Percentiles rank a stretch among this genome's conserved stretches.
phyloP scores from a whole-genome alignment of 1,140 invertebrate species.

The Macrotrachela quadricornifera region DNA sequence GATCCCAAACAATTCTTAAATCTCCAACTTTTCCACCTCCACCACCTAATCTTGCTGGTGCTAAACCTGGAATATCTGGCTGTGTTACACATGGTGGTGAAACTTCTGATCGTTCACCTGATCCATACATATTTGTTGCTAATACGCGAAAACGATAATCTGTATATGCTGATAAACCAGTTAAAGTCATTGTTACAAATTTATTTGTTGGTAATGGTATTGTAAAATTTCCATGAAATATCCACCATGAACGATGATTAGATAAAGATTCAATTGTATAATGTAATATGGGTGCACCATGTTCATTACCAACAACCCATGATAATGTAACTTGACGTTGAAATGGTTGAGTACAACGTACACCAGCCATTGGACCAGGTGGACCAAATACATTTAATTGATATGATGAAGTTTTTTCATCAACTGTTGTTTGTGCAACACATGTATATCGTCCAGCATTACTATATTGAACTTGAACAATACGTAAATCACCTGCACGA shows the following conservation, averaged over 20 bases:
- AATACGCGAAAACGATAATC: slow-evolving; percentile 68
- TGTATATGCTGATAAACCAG: slow-evolving; percentile 52
- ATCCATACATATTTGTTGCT: slow-evolving; percentile 59
- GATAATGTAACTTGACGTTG: background rate
- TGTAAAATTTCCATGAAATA: slow-evolving; percentile 37
- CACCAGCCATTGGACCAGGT: slow-evolving; percentile 2
- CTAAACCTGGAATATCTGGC: slow-evolving; percentile 50
- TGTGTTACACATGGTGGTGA: slow-evolving; percentile 43
- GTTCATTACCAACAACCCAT: slow-evolving; percentile 10
- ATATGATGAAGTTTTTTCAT: slow-evolving; percentile 53
- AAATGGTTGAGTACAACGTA: slow-evolving; percentile 14
- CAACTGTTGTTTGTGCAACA: slow-evolving; percentile 52
- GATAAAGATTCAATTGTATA: slow-evolving; percentile 61
- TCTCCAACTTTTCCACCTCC: slow-evolving; percentile 79
- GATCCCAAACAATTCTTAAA: slow-evolving; percentile 62
- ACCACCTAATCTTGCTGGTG: slow-evolving; percentile 57
- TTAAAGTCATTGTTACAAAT: slow-evolving; percentile 6
- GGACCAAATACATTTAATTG: slow-evolving; percentile 59
- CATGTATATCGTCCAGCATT: slow-evolving; percentile 36
- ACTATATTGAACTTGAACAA: slow-evolving; percentile 17
- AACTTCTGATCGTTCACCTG: slow-evolving; percentile 29
- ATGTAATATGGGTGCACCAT: slow-evolving; percentile 15
- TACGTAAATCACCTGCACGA: slow-evolving; percentile 16
- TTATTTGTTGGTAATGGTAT: slow-evolving; percentile 3
- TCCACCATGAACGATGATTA: slow-evolving; percentile 60